phyloP scores from a whole-genome alignment of 2,888 invertebrate genomes.

The Heliothis peltigera region DNA sequence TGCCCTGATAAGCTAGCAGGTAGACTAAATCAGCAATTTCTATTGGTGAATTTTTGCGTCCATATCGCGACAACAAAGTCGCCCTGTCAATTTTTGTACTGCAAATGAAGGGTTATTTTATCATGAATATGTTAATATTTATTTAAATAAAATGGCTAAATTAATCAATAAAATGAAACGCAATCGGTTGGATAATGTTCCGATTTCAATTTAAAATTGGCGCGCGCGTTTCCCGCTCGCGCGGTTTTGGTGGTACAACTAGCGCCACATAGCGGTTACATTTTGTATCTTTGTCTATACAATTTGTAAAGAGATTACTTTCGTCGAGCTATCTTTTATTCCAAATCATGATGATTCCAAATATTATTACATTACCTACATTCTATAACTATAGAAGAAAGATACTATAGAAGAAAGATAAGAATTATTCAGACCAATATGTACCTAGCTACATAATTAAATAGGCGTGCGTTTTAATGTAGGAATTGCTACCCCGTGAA shows the following conservation, averaged over 20 bases:
- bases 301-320: background rate
- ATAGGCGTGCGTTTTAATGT: too few species aligned
- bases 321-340: background rate
- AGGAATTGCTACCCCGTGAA: too few species aligned
- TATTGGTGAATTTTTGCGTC: conserved; percentile 76
- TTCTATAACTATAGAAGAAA: too few species aligned
- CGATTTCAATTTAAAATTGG: conserved; percentile 50
- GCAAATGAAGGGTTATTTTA: conserved; percentile 62
- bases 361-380: too few species aligned
- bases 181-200: conserved; percentile 37
- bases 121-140: conserved; percentile 60
- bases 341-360: too few species aligned
- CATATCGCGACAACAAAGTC: conserved; percentile 65
- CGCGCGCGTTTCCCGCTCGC: conserved; percentile 42
- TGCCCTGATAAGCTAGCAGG: conserved; percentile 80
- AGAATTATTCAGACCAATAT: too few species aligned
- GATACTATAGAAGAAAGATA: too few species aligned
- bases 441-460: too few species aligned
- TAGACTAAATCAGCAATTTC: conserved; percentile 75
- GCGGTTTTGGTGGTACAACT: conserved; percentile 40
- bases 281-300: conserved; percentile 19
- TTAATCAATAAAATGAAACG: conserved; percentile 58
- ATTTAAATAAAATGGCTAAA: conserved; percentile 58
- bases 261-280: conserved; percentile 50
- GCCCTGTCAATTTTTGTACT: conserved; percentile 52